Evolutionary conservation across 1,140 invertebrate genomes (phyloP).

Genomic region (Episyrphus balteatus): DNA sequence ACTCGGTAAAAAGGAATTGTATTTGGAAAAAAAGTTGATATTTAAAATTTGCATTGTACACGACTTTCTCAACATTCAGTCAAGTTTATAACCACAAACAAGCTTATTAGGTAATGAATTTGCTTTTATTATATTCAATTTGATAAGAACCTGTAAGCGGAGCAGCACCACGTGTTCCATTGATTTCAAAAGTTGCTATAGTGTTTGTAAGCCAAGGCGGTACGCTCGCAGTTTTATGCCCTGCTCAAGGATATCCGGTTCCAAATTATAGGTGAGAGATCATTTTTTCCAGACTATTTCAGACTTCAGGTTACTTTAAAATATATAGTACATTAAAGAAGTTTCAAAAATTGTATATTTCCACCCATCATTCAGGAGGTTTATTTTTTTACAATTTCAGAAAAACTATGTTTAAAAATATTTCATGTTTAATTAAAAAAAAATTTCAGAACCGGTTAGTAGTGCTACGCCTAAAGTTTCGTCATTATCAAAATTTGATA

Average conservation of each 20-base stretch:
- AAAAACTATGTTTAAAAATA: no score
- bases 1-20: no score
- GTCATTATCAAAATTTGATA: slow-evolving; percentile 1
- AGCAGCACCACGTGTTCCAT: slow-evolving; percentile 46
- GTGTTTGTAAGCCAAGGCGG: slow-evolving; percentile 13
- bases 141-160: slow-evolving; percentile 47
- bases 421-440: slow-evolving; percentile 13
- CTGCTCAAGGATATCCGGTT: slow-evolving; percentile 49
- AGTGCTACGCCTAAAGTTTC: slow-evolving; percentile 14
- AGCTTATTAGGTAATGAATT: no score
- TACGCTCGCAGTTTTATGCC: slow-evolving; percentile 42
- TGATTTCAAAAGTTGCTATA: slow-evolving; percentile 30
- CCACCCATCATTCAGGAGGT: no score
- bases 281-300: slow-evolving; percentile 9
- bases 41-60: no score
- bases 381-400: no score
- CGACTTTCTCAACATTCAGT: no score
- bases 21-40: no score
- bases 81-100: no score
- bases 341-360: no score
- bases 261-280: slow-evolving; percentile 45
- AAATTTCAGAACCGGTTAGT: slow-evolving; percentile 9
- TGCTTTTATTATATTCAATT: background rate
- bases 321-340: no score
- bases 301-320: no score